A percentile compares a stretch with the other conserved stretches of the same genome.
phyloP scores from a whole-genome alignment of 2,113 vertebrate genomes.

The Nyctereutes procyonoides region DNA sequence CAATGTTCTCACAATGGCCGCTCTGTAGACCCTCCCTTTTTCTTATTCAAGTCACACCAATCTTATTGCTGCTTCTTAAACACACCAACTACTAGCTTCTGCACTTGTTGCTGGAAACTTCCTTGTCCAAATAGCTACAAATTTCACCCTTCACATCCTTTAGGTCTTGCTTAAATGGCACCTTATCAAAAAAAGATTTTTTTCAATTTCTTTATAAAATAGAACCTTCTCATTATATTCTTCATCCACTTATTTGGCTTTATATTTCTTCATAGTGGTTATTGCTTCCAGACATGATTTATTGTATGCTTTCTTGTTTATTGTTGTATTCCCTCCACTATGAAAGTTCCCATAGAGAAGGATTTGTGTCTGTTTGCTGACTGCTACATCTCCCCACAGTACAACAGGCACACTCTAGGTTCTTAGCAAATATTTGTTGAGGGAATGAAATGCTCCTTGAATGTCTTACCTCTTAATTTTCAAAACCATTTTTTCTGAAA shows the following conservation, averaged over 20 bases:
- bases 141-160: not conserved
- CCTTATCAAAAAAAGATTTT: not conserved
- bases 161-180: not conserved
- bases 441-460: not conserved
- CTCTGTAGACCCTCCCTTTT: not conserved
- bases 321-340: not conserved
- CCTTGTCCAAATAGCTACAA: not conserved
- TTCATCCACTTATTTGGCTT: not conserved
- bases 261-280: not conserved
- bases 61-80: not conserved
- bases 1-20: rapidly evolving
- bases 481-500: conserved; percentile 15
- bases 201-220: not conserved
- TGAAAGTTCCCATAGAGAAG: not conserved
- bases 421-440: not conserved
- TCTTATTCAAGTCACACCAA: not conserved
- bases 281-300: not conserved
- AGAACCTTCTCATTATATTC: not conserved
- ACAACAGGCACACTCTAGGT: not conserved
- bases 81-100: not conserved
- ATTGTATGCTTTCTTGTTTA: not conserved
- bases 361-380: not conserved
- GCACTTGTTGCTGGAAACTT: not conserved
- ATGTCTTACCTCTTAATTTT: not conserved
- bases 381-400: not conserved